Evolutionary conservation across 2,113 vertebrate species (phyloP), one percentile per base, ranked within the genome.

Genomic region (Limnothrissa miodon): DNA sequence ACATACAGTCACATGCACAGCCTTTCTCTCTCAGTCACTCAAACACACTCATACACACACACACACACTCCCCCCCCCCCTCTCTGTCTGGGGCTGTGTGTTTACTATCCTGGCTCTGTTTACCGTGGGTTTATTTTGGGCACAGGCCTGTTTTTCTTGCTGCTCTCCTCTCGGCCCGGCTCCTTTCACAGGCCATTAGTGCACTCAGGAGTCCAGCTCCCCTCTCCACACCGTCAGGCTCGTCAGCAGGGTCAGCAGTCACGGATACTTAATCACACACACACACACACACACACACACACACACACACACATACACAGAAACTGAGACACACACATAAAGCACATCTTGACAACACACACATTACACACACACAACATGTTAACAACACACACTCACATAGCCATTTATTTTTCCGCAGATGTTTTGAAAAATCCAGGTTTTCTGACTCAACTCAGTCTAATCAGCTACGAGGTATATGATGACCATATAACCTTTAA

Each of bases 61-160:
- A 23, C 53, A 23, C 53, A 23, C 62, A 15, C 29, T 36, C 66
- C 15, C 25, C 13, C 9, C 17, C 25, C 36, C 66, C 36, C 29
- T 36, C 66, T 74, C 66, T 74, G 25, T 74, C 29, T 74, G 66
- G 25, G 66, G 25, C 11, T 74, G 66, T 74, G 66, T 74, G 66
- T 74, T 74, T 74, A 74, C 66, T 74, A 74, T 74, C 66, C 66
- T 74, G 66, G 66, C 66, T 39, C 29, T 74, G 66, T 74, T 74
- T 39, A 36, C 29, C 66, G 66, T 74, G 66, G 66, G 33, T 74
- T 74, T 74, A 74, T 74, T 74, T 74, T 74, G 66, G 66, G 66
- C 66, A 2, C 66, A 74, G 66, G 66, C 66, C 66, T 74, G 66
- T 74, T 74, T 74, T 74, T 74, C 66, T 74, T 74, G 66, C 66